These are phyloP conservation scores for Drosophila rubida DNA, from an alignment of 2,888 invertebrate species.

Conservation along the genomic window DNA sequence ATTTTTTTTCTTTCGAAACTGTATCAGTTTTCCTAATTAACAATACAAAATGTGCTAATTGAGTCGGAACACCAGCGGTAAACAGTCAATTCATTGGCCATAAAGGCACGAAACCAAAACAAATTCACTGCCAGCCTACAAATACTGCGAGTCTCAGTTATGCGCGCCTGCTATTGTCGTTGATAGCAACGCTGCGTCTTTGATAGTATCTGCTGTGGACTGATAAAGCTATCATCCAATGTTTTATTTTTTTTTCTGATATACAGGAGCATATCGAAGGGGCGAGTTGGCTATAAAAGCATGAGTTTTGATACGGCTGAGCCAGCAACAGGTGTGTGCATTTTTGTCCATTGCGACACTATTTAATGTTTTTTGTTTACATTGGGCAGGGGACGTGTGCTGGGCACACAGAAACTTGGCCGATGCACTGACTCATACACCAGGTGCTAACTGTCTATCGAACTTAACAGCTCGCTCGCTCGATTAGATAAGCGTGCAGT, in stretches of 20 bases:
- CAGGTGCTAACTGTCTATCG: slow-evolving; percentile 73
- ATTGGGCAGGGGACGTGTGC: slow-evolving; percentile 54
- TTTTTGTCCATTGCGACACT: slow-evolving; percentile 23
- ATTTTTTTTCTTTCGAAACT: slow-evolving; percentile 35
- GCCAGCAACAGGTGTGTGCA: slow-evolving; percentile 56
- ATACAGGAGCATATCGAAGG: slow-evolving; percentile 2
- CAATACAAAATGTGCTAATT: slow-evolving; percentile 75
- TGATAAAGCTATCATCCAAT: slow-evolving; percentile 61
- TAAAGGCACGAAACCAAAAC: slow-evolving; percentile 38
- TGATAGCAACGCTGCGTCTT: slow-evolving; percentile 56
- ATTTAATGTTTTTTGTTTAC: slow-evolving; percentile 66
- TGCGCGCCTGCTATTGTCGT: slow-evolving; percentile 66
- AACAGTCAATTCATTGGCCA: slow-evolving; percentile 46
- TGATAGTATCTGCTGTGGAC: slow-evolving; percentile 4
- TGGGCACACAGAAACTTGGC: slow-evolving; percentile 66
- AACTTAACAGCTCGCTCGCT: slow-evolving; percentile 20
- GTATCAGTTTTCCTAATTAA: slow-evolving; percentile 73
- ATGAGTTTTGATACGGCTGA: not conserved
- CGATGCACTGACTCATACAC: slow-evolving; percentile 59
- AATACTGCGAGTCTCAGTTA: slow-evolving; percentile 30
- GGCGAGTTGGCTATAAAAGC: slow-evolving; percentile 13
- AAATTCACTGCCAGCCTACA: slow-evolving; percentile 12
- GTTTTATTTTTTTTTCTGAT: slow-evolving; percentile 13
- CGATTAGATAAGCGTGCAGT: slow-evolving; percentile 67
- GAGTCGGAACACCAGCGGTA: slow-evolving; percentile 57